A percentile compares a stretch with the other conserved stretches of the same genome.
Evolutionary conservation across 2,113 vertebrate species (phyloP).

Genomic region (Prunella himalayana): DNA sequence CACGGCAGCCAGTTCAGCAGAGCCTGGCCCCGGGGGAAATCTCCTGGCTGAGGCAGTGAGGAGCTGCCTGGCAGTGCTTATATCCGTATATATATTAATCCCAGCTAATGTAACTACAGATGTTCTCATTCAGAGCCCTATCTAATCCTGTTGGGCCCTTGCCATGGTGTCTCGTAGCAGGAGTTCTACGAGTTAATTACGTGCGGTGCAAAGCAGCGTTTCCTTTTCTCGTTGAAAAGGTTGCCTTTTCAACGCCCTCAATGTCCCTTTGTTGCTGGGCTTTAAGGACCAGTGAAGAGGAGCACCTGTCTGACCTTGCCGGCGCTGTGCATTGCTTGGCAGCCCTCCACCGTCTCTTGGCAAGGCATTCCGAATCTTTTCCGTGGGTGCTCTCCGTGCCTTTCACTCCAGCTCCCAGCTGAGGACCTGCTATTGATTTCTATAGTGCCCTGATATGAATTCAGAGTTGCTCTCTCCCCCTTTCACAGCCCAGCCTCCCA

Average conservation of each 20-base stretch:
- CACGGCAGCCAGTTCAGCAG: not conserved
- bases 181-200: constrained; percentile 63
- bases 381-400: constrained; percentile 24
- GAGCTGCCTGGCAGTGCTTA: constrained; percentile 45
- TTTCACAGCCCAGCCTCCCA: not conserved
- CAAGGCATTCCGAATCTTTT: not conserved
- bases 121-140: constrained; percentile 63
- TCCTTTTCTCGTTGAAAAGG: not conserved
- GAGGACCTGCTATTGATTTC: constrained; percentile 37
- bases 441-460: not conserved
- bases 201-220: constrained; percentile 6
- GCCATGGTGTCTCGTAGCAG: constrained; percentile 58
- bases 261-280: constrained; percentile 38
- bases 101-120: constrained; percentile 66
- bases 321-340: constrained; percentile 2
- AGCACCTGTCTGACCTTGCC: constrained; percentile 57
- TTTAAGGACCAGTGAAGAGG: constrained; percentile 34
- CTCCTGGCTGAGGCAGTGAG: constrained; percentile 17
- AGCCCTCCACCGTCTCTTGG: constrained; percentile 48
- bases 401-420: constrained; percentile 36
- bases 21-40: not conserved
- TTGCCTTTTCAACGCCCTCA: constrained; percentile 20
- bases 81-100: constrained; percentile 66
- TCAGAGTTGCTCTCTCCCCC: not conserved
- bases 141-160: constrained; percentile 65